Conservation (phyloP, 2,888 invertebrate genomes). For the Venustoraphidia nigricollis region DNA sequence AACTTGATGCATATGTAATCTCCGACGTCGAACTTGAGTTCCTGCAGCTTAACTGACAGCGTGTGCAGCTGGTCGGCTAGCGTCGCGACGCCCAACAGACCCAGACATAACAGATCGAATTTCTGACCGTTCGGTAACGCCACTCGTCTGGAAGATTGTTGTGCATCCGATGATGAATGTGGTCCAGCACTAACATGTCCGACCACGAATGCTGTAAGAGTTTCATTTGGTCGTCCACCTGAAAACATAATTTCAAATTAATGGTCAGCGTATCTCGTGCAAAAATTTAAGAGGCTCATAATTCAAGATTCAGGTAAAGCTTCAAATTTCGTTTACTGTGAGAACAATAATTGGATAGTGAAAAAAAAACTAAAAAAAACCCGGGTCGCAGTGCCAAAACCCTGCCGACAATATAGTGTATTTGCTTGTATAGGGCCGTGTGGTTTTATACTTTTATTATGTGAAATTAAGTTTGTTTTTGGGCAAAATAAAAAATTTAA, state of each 20-base stretch:
- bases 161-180: conserved; percentile 90
- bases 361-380: no score
- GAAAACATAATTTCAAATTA: conserved; percentile 13
- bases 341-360: no score
- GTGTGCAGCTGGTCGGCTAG: conserved; percentile 82
- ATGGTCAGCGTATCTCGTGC: no score
- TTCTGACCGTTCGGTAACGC: conserved; percentile 90
- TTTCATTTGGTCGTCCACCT: conserved; percentile 99
- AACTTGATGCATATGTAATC: conserved; percentile 99
- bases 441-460: no score
- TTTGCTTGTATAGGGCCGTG: no score
- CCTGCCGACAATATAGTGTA: no score
- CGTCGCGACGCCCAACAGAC: conserved; percentile 73
- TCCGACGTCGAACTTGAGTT: conserved; percentile 87
- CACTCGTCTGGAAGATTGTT: conserved; percentile 83
- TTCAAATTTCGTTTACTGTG: no score
- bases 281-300: no score
- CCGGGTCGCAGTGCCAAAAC: no score
- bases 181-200: conserved; percentile 93
- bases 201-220: conserved; percentile 96
- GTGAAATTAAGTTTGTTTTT: no score
- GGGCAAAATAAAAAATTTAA: no score
- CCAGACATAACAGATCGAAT: conserved; percentile 80
- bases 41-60: conserved; percentile 79
- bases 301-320: no score